phyloP scores from a whole-genome alignment of 2,797 vertebrate species.

The Microtus obscurus region DNA sequence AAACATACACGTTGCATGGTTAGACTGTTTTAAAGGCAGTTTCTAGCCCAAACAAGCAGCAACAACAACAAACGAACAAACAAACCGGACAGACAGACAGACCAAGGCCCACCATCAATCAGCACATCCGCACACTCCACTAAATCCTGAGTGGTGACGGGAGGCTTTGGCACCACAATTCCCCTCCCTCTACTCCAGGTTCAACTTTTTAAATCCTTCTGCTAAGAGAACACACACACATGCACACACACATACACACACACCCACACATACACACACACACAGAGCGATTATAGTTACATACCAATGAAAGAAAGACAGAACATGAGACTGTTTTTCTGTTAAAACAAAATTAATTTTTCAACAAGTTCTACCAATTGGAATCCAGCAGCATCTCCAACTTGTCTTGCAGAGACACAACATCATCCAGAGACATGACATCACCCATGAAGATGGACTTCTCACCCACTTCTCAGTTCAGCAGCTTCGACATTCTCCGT shows the following conservation, averaged over 20 bases:
- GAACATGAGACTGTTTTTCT: slow-evolving; percentile 60
- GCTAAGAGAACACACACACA: slow-evolving; percentile 17
- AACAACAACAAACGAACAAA: not conserved
- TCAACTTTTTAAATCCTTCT: slow-evolving; percentile 79
- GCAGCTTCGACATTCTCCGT: slow-evolving; percentile 23
- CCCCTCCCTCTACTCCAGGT: not conserved
- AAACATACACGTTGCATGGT: slow-evolving; percentile 60
- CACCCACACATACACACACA: not conserved
- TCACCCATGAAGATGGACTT: slow-evolving; percentile 62
- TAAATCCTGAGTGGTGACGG: not conserved
- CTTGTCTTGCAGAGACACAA: slow-evolving; percentile 83
- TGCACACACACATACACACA: not conserved
- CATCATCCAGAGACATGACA: slow-evolving; percentile 72
- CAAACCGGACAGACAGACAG: slow-evolving; percentile 30
- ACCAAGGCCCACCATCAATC: not conserved
- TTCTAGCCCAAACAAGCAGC: slow-evolving; percentile 54
- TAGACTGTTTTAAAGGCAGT: slow-evolving; percentile 55
- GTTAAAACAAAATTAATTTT: slow-evolving; percentile 11
- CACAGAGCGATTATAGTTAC: slow-evolving; percentile 53
- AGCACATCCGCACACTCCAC: not conserved
- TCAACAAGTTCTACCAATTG: slow-evolving; percentile 52
- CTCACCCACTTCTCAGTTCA: slow-evolving; percentile 72
- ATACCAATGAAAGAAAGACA: slow-evolving; percentile 39
- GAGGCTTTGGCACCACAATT: slow-evolving; percentile 38
- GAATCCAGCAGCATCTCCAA: slow-evolving; percentile 70